Conservation (phyloP, 2,797 vertebrate species). For the Sparus aurata region DNA sequence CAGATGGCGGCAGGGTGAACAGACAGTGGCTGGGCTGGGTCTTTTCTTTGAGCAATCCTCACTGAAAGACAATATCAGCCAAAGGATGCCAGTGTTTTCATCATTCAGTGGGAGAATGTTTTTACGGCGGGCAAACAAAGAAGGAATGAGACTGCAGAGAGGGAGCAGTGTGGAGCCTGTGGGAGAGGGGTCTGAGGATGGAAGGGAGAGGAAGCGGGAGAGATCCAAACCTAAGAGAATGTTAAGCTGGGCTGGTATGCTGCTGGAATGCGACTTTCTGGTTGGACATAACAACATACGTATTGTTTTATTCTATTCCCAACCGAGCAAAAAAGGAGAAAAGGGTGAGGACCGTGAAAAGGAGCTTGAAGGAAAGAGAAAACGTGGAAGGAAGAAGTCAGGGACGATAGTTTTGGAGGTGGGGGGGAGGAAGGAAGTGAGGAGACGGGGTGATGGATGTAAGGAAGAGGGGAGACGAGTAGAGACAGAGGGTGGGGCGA, state of each 20-base stretch:
- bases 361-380: neutral
- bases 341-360: neutral
- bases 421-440: conserved; percentile 43
- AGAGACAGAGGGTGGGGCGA: conserved; percentile 13
- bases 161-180: conserved; percentile 27
- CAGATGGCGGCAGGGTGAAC: no score
- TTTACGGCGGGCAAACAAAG: conserved; percentile 10
- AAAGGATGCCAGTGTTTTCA: conserved; percentile 4
- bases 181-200: conserved; percentile 40
- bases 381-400: conserved; percentile 14
- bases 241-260: conserved; percentile 81
- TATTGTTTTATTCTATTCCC: conserved; percentile 20
- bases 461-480: neutral
- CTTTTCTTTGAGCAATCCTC: no score
- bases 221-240: conserved; percentile 79
- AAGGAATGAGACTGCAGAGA: conserved; percentile 20
- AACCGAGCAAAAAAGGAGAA: conserved; percentile 18
- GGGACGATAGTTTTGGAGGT: neutral
- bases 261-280: conserved; percentile 73
- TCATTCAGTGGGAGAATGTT: neutral
- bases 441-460: conserved; percentile 32
- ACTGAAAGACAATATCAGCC: neutral
- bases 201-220: conserved; percentile 54
- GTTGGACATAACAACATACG: conserved; percentile 33
- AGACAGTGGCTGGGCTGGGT: neutral